phyloP scores from a whole-genome alignment of 2,888 invertebrate species.

The Fragum fragum region DNA sequence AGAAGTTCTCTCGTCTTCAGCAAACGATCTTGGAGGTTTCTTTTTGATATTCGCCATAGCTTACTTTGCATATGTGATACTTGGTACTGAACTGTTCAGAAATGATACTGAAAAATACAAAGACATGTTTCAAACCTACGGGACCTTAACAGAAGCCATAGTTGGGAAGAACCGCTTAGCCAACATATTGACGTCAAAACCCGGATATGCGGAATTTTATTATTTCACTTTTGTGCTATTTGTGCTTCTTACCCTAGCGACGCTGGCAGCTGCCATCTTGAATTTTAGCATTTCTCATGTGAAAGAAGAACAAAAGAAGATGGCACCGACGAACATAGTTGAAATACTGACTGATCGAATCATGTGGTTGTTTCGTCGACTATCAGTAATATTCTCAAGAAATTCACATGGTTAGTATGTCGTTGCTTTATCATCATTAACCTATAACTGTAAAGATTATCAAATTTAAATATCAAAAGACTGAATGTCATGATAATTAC shows the following conservation, averaged over 20 bases:
- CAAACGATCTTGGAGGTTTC: slow-evolving; percentile 86
- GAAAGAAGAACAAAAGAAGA: slow-evolving; percentile 53
- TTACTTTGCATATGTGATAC: slow-evolving; percentile 80
- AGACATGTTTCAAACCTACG: slow-evolving; percentile 83
- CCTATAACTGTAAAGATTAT: too few species aligned
- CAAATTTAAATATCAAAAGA: too few species aligned
- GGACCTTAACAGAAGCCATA: slow-evolving; percentile 85
- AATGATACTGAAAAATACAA: slow-evolving; percentile 80
- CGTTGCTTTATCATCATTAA: too few species aligned
- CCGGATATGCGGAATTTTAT: slow-evolving; percentile 74
- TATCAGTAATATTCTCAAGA: background rate
- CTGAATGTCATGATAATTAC: too few species aligned
- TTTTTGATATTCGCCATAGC: slow-evolving; percentile 86
- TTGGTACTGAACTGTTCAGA: slow-evolving; percentile 84
- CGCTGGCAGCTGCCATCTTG: slow-evolving; percentile 77
- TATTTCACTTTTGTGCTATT: slow-evolving; percentile 76
- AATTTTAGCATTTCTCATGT: slow-evolving; percentile 75
- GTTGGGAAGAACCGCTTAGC: slow-evolving; percentile 76
- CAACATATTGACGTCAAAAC: slow-evolving; percentile 65
- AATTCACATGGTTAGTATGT: slow-evolving; percentile 8
- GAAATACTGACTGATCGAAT: slow-evolving; percentile 51
- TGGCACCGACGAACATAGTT: slow-evolving; percentile 57
- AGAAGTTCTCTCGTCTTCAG: slow-evolving; percentile 85
- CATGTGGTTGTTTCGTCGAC: background rate
- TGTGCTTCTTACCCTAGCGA: slow-evolving; percentile 76